phyloP scores from a whole-genome alignment of 2,888 invertebrate genomes.

The Spisula subtruncata region DNA sequence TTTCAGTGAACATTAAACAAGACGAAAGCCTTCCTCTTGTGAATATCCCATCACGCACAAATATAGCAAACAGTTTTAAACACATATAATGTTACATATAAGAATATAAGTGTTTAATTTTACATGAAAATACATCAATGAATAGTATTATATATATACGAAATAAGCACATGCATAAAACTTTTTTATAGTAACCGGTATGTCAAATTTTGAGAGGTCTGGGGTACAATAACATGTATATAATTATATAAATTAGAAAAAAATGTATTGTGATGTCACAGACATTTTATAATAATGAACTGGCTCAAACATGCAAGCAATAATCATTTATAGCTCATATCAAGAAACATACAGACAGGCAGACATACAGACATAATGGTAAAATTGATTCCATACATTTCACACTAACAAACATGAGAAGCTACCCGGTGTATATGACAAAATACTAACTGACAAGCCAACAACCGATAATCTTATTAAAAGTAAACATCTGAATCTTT shows the following conservation, averaged over 20 bases:
- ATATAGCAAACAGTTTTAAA: conserved; percentile 24
- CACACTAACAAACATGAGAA: not conserved
- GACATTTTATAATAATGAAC: not conserved
- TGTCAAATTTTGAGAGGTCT: conserved; percentile 17
- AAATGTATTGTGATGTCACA: not conserved
- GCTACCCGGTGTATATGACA: too few relatives aligned
- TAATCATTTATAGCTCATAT: not conserved
- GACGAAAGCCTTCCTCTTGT: not conserved
- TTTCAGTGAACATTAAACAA: conserved; percentile 12
- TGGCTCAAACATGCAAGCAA: not conserved
- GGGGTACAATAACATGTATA: not conserved
- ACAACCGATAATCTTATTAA: too few relatives aligned
- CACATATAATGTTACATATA: conserved; percentile 17
- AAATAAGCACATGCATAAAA: conserved; percentile 28
- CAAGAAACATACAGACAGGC: not conserved
- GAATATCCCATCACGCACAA: not conserved
- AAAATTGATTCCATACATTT: not conserved
- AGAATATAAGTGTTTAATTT: conserved; percentile 20
- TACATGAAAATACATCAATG: conserved; percentile 1
- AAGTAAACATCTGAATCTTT: too few relatives aligned
- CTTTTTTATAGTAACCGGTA: not conserved
- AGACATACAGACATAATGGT: not conserved
- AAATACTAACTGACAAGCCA: too few relatives aligned
- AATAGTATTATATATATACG: not conserved
- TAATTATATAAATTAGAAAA: not conserved